Evolutionary conservation across 2,113 vertebrate genomes (phyloP).

Genomic region (Cacatua alba): DNA sequence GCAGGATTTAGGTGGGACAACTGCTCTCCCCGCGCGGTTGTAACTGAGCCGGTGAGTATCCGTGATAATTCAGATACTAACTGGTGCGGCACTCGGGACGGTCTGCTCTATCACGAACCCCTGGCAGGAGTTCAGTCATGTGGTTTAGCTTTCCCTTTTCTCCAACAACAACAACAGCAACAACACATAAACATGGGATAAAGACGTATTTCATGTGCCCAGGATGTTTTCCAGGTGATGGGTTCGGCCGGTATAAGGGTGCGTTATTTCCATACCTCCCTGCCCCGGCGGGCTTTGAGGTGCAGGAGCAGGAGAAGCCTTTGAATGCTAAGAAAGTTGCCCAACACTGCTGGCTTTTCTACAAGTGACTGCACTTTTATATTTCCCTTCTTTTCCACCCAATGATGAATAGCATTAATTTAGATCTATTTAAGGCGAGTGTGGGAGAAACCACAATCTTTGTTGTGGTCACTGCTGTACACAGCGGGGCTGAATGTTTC

Average conservation of each 20-base stretch:
- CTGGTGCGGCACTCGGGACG: conserved; percentile 50
- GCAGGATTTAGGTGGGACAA: conserved; percentile 71
- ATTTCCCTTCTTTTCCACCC: conserved; percentile 83
- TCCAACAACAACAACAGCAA: conserved; percentile 56
- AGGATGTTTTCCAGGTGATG: conserved; percentile 67
- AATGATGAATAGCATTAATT: conserved; percentile 90
- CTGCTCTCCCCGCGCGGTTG: conserved; percentile 21
- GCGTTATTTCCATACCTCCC: neutral
- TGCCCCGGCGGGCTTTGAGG: neutral
- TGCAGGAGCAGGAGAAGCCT: neutral
- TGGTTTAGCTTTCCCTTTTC: conserved; percentile 66
- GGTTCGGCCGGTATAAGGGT: neutral
- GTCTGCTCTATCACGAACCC: conserved; percentile 57
- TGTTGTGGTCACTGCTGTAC: conserved; percentile 93
- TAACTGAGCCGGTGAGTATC: conserved; percentile 65
- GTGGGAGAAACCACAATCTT: conserved; percentile 91
- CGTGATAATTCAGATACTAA: conserved; percentile 63
- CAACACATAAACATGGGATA: conserved; percentile 52
- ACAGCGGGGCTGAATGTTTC: conserved; percentile 83
- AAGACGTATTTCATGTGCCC: conserved; percentile 16
- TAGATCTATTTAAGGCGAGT: conserved; percentile 88
- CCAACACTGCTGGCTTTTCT: conserved; percentile 74
- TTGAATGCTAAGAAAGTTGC: conserved; percentile 70
- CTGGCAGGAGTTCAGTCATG: conserved; percentile 69
- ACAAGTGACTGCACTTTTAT: conserved; percentile 75